These are phyloP conservation scores for Aptenodytes patagonicus DNA, from an alignment of 2,113 vertebrate species.

Conservation along the genomic window DNA sequence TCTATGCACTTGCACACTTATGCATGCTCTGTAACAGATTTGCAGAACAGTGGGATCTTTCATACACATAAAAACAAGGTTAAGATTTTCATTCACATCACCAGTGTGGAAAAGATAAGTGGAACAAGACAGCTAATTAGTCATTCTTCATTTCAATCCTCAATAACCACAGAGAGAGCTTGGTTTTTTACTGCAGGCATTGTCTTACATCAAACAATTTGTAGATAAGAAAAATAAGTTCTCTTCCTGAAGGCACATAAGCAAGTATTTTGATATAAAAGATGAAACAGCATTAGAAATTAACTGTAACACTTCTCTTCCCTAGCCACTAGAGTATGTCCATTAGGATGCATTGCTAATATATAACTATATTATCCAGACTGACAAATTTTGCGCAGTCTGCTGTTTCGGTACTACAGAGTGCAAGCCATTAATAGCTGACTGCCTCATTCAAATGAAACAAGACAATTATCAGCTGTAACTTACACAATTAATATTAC, in stretches of 20 bases:
- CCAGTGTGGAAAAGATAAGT: background rate
- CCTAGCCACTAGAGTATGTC: background rate
- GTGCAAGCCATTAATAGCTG: slow-evolving; percentile 22
- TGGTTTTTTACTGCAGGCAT: slow-evolving; percentile 34
- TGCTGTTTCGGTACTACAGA: slow-evolving; percentile 10
- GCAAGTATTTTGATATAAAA: slow-evolving; percentile 24
- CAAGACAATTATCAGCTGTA: slow-evolving; percentile 60
- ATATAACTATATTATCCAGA: background rate
- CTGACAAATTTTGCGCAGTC: background rate
- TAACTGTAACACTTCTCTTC: background rate
- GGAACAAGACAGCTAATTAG: slow-evolving; percentile 31
- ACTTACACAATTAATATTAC: slow-evolving; percentile 56
- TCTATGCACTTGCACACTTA: background rate
- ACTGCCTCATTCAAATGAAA: slow-evolving; percentile 43
- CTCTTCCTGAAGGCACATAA: slow-evolving; percentile 16
- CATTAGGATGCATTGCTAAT: background rate
- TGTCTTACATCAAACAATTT: slow-evolving; percentile 44
- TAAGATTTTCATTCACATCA: background rate
- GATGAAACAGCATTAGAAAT: slow-evolving; percentile 56
- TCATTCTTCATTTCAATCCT: background rate
- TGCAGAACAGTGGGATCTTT: background rate
- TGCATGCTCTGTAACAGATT: background rate
- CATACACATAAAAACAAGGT: background rate
- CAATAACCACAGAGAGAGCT: background rate
- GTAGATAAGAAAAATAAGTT: slow-evolving; percentile 38